phyloP scores from a whole-genome alignment of 2,888 invertebrate genomes.

The Acronicta alni region DNA sequence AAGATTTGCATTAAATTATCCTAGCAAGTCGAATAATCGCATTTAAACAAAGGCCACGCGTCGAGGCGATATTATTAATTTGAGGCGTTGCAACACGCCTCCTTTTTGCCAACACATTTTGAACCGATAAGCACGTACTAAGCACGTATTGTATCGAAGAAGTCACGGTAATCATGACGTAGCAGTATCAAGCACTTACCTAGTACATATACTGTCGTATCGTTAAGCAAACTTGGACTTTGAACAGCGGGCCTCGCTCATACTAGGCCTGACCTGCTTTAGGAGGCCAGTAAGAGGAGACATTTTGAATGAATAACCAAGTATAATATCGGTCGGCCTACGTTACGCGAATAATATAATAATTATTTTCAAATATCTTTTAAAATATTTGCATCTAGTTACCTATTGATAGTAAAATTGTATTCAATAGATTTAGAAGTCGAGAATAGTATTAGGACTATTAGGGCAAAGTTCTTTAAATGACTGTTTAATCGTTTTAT shows the following conservation, averaged over 20 bases:
- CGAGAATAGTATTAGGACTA: too few species aligned
- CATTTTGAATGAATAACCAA: slow-evolving; percentile 32
- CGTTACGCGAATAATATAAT: slow-evolving; percentile 1
- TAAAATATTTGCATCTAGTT: too few species aligned
- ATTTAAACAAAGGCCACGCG: slow-evolving; percentile 35
- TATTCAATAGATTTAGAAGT: too few species aligned
- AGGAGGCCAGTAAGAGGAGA: slow-evolving; percentile 52
- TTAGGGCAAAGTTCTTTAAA: too few species aligned
- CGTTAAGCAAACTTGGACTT: slow-evolving; percentile 55
- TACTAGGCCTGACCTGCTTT: slow-evolving; percentile 31
- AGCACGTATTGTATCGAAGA: slow-evolving; percentile 43
- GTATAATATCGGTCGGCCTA: slow-evolving; percentile 4
- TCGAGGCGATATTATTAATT: slow-evolving; percentile 42
- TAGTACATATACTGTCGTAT: slow-evolving; percentile 14
- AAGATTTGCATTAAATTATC: slow-evolving; percentile 16
- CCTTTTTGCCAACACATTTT: slow-evolving; percentile 45
- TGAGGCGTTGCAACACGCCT: slow-evolving; percentile 51
- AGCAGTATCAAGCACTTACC: not conserved
- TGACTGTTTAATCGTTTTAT: too few species aligned
- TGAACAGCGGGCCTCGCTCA: slow-evolving; percentile 35
- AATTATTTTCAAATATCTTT: too few species aligned
- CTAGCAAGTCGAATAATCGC: slow-evolving; percentile 13
- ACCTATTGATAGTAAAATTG: too few species aligned
- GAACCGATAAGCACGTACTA: slow-evolving; percentile 62
- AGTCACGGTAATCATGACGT: slow-evolving; percentile 51